phyloP scores from a whole-genome alignment of 2,797 vertebrate genomes.

The Anguilla anguilla region DNA sequence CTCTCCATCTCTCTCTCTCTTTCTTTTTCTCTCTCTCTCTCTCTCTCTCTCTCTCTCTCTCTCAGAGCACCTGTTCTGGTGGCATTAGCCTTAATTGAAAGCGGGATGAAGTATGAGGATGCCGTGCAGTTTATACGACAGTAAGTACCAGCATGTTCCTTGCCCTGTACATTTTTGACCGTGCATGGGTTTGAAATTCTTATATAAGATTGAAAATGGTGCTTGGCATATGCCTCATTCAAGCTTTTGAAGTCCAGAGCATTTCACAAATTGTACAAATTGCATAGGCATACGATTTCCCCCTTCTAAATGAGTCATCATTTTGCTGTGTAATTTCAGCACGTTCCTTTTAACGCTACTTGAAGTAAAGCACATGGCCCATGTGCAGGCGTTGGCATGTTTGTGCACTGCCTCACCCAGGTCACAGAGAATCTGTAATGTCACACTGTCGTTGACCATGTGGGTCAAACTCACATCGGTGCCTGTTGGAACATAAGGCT shows the following conservation, averaged over 20 bases:
- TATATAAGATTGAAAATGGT: not conserved
- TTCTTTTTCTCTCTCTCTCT: not conserved
- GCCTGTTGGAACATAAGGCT: not conserved
- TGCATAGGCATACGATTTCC: no score
- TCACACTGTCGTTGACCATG: not conserved
- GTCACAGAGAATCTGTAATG: no score
- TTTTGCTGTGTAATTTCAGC: not conserved
- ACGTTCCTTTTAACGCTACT: not conserved
- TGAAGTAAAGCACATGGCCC: not conserved
- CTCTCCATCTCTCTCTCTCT: conserved; percentile 51
- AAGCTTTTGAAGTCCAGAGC: no score
- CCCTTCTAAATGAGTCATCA: not conserved
- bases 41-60: conserved; percentile 33
- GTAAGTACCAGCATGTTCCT: conserved; percentile 75
- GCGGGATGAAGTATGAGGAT: conserved; percentile 98
- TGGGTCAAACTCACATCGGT: not conserved
- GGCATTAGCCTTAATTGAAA: conserved; percentile 95
- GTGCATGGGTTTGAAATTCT: not conserved
- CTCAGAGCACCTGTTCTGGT: conserved; percentile 95
- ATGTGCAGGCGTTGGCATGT: not conserved
- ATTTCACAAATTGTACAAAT: no score
- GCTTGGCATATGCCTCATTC: no score
- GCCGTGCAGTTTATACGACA: conserved; percentile 98
- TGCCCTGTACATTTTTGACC: not conserved
- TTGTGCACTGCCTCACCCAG: no score